phyloP scores from a whole-genome alignment of 2,888 invertebrate genomes.

The Protophormia terraenovae region DNA sequence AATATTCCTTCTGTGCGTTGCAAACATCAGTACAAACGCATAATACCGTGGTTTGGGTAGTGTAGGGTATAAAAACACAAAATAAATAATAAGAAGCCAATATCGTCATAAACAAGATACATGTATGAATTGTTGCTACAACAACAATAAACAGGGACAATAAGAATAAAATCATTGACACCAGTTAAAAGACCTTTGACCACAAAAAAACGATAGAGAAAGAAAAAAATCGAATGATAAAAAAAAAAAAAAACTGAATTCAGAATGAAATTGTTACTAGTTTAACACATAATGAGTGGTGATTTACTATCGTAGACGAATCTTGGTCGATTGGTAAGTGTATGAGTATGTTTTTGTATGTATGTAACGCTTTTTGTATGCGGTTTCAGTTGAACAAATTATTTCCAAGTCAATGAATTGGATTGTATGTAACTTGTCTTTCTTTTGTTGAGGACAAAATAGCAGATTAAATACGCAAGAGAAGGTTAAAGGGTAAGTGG shows the following conservation, averaged over 20 bases:
- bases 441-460: neutral
- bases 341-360: neutral
- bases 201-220: constrained; percentile 26
- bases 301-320: constrained; percentile 51
- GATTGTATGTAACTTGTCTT: neutral
- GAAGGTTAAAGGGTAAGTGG: neutral
- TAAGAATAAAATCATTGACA: constrained; percentile 57
- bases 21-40: too few species aligned
- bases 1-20: too few species aligned
- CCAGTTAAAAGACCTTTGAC: constrained; percentile 53
- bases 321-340: constrained; percentile 8
- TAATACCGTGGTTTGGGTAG: too few species aligned
- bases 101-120: constrained; percentile 55
- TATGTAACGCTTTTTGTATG: constrained; percentile 22
- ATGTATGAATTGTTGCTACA: neutral
- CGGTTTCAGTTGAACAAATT: constrained; percentile 45
- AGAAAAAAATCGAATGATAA: neutral
- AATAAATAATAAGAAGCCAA: constrained; percentile 52
- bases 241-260: constrained; percentile 11
- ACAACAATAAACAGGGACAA: constrained; percentile 35
- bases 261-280: constrained; percentile 53
- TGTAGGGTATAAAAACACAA: neutral
- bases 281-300: constrained; percentile 56
- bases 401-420: constrained; percentile 64
- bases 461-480: neutral